Evolutionary conservation across 2,888 invertebrate genomes (phyloP).

Genomic region (Tachina fera): DNA sequence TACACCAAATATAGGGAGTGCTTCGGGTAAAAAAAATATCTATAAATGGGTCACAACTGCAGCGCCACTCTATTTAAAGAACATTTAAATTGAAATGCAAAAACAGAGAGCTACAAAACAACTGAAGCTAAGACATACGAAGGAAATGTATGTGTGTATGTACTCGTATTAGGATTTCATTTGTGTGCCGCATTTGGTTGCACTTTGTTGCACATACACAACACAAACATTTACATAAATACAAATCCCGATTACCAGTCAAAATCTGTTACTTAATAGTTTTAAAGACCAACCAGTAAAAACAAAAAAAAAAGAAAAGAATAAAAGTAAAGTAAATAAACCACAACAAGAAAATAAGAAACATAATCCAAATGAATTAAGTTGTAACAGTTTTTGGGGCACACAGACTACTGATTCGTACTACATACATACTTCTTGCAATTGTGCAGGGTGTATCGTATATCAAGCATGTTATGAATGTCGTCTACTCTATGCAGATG

Average conservation of each 20-base stretch:
- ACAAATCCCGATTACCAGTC: conserved; percentile 61
- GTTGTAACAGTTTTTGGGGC: conserved; percentile 55
- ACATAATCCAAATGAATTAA: conserved; percentile 58
- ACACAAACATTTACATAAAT: conserved; percentile 7
- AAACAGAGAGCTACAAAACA: neutral
- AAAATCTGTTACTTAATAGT: conserved; percentile 61
- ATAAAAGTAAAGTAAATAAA: conserved; percentile 47
- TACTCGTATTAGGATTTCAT: neutral
- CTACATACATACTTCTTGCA: conserved; percentile 10
- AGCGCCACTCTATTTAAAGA: neutral
- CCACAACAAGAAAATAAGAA: conserved; percentile 22
- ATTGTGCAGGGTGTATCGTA: conserved; percentile 31
- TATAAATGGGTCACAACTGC: conserved; percentile 58
- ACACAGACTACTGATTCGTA: conserved; percentile 35
- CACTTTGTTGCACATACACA: conserved; percentile 48
- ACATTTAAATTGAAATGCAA: conserved; percentile 34
- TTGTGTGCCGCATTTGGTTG: conserved; percentile 28
- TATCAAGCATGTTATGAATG: conserved; percentile 13
- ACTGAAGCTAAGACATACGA: neutral
- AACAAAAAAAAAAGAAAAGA: neutral
- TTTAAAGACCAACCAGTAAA: conserved; percentile 8
- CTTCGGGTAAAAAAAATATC: conserved; percentile 14
- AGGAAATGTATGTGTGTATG: neutral
- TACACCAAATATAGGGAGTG: conserved; percentile 6
- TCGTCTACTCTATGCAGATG: neutral